Conservation (phyloP, 1,140 invertebrate species). For the Macrocentrus cingulum region DNA sequence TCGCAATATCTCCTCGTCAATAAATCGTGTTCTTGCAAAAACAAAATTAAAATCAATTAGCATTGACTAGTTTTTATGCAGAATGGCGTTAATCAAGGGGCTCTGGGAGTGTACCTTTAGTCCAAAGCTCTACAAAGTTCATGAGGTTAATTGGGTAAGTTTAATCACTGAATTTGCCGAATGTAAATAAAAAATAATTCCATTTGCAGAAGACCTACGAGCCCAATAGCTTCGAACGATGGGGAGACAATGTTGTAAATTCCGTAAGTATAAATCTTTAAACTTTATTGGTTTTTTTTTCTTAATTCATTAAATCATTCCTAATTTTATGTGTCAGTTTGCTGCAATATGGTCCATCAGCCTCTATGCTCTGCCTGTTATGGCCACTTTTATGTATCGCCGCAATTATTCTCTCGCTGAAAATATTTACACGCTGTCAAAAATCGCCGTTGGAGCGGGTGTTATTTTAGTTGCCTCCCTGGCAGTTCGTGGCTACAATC, state of each 20-base stretch:
- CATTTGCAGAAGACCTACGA: constrained; percentile 64
- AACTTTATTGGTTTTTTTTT: no score
- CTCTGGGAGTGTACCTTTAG: constrained; percentile 64
- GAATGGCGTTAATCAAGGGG: constrained; percentile 29
- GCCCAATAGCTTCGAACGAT: constrained; percentile 67
- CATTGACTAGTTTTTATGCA: no score
- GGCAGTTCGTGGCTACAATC: constrained; percentile 70
- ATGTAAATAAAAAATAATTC: constrained; percentile 14
- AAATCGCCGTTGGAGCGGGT: constrained; percentile 66
- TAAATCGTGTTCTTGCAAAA: no score
- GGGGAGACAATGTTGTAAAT: constrained; percentile 72
- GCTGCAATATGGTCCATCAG: constrained; percentile 70
- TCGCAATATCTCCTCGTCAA: no score
- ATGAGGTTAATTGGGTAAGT: constrained; percentile 55
- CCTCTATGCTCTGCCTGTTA: constrained; percentile 75
- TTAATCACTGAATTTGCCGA: background rate
- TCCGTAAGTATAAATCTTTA: constrained; percentile 67
- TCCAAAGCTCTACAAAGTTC: constrained; percentile 68
- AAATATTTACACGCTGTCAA: constrained; percentile 62
- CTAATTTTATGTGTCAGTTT: constrained; percentile 49
- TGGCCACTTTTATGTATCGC: constrained; percentile 72
- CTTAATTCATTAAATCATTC: constrained; percentile 10
- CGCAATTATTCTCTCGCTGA: constrained; percentile 69
- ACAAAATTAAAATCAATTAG: no score
- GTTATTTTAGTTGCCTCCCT: constrained; percentile 68